phyloP scores from a whole-genome alignment of 1,140 invertebrate species.

The Zaprionus davidi region DNA sequence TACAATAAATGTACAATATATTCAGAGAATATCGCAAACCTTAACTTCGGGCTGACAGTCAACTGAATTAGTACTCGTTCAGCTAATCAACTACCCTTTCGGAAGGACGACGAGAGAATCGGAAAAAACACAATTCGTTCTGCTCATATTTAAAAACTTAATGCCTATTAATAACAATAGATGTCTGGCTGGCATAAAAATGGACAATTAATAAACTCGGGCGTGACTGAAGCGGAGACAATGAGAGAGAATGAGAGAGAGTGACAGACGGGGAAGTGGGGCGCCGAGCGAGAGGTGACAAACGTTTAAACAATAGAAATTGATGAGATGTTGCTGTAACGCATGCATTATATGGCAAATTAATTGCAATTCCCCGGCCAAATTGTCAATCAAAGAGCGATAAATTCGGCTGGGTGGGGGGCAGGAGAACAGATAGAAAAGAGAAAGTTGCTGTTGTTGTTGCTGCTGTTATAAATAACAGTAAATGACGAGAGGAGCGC shows the following conservation, averaged over 20 bases:
- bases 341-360: slow-evolving; percentile 80
- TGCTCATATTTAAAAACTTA: slow-evolving; percentile 48
- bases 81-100: slow-evolving; percentile 11
- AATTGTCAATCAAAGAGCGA: slow-evolving; percentile 80
- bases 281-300: slow-evolving; percentile 57
- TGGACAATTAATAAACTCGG: slow-evolving; percentile 75
- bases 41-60: slow-evolving; percentile 1
- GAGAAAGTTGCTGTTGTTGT: slow-evolving; percentile 23
- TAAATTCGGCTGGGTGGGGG: slow-evolving; percentile 53
- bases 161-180: slow-evolving; percentile 62
- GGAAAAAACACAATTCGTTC: slow-evolving; percentile 48
- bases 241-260: background rate
- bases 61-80: slow-evolving; percentile 24
- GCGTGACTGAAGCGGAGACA: slow-evolving; percentile 1
- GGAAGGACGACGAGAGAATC: background rate
- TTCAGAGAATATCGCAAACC: too few species aligned
- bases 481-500: slow-evolving; percentile 16
- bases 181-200: slow-evolving; percentile 67
- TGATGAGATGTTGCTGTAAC: slow-evolving; percentile 74
- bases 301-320: slow-evolving; percentile 81
- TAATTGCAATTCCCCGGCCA: slow-evolving; percentile 64
- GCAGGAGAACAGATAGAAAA: slow-evolving; percentile 29
- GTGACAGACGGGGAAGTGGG: background rate
- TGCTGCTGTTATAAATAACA: slow-evolving; percentile 31
- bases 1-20: too few species aligned